A percentile compares a stretch with the other conserved stretches of the same genome.
Evolutionary conservation across 2,113 vertebrate species (phyloP).

Genomic region (Hippocampus guttulatus): DNA sequence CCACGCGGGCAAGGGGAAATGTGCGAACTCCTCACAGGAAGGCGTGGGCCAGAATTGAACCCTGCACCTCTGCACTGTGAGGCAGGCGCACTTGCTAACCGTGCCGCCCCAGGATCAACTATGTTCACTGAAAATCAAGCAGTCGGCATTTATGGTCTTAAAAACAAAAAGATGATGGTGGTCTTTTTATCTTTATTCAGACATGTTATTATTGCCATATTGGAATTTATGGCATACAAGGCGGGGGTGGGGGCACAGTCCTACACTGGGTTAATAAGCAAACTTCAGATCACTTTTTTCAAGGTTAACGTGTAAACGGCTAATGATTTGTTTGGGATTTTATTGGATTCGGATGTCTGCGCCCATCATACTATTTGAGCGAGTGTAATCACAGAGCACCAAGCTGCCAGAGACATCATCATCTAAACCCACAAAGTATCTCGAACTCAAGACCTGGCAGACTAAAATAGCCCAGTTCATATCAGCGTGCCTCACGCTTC

Average conservation of each 20-base stretch:
- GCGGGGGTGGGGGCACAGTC: constrained; percentile 1
- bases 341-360: constrained; percentile 27
- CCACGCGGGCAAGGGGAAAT: no score
- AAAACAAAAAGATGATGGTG: background rate
- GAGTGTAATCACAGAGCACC: constrained; percentile 2
- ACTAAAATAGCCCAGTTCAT: constrained; percentile 68
- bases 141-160: no score
- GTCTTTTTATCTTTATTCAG: background rate
- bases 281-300: constrained; percentile 7
- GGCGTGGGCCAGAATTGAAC: no score
- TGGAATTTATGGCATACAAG: background rate
- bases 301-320: background rate
- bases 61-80: no score
- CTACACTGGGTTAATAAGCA: constrained; percentile 27
- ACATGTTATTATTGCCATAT: background rate
- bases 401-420: constrained; percentile 42
- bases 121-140: no score
- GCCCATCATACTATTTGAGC: constrained; percentile 2
- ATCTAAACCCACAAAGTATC: constrained; percentile 52
- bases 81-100: no score
- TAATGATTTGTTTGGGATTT: background rate
- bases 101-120: no score
- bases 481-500: constrained; percentile 55
- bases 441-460: constrained; percentile 41
- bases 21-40: no score